phyloP scores from a whole-genome alignment of 2,888 invertebrate genomes.

The Parelbella ahira region DNA sequence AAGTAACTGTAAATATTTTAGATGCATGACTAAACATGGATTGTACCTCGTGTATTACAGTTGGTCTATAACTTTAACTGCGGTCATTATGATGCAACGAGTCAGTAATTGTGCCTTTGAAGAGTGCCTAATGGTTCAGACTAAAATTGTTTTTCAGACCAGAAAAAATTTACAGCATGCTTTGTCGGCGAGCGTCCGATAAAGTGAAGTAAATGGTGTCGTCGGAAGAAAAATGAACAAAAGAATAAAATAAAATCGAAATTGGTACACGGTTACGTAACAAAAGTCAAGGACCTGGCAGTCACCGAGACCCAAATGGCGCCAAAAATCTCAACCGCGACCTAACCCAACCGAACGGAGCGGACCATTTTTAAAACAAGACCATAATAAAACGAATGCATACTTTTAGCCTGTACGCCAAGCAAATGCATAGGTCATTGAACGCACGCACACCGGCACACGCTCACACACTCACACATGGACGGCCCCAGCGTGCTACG shows the following conservation, averaged over 20 bases:
- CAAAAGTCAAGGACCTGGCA: slow-evolving; percentile 25
- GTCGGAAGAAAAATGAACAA: too few relatives aligned
- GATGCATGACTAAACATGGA: slow-evolving; percentile 3
- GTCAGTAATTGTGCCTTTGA: slow-evolving; percentile 14
- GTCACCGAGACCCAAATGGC: slow-evolving; percentile 42
- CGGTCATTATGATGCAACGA: slow-evolving; percentile 6
- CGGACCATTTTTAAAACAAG: slow-evolving; percentile 78
- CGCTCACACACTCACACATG: slow-evolving; percentile 41
- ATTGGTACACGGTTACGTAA: slow-evolving; percentile 22
- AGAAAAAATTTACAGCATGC: too few relatives aligned
- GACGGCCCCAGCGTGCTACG: slow-evolving; percentile 40
- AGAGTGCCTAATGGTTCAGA: too few relatives aligned
- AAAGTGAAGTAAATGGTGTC: too few relatives aligned
- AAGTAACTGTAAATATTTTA: slow-evolving; percentile 9
- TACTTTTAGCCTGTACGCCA: slow-evolving; percentile 79
- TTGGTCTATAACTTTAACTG: slow-evolving; percentile 9
- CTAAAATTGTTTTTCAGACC: too few relatives aligned
- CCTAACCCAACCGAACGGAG: slow-evolving; percentile 73
- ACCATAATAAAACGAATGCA: slow-evolving; percentile 79
- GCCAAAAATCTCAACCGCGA: slow-evolving; percentile 51
- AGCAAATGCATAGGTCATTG: slow-evolving; percentile 78
- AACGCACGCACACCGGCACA: slow-evolving; percentile 61
- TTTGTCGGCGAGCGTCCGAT: too few relatives aligned
- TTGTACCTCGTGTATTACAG: too few relatives aligned
- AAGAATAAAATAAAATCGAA: slow-evolving; percentile 11